Conservation (phyloP, 2,113 vertebrate genomes). For the Calypte anna region DNA sequence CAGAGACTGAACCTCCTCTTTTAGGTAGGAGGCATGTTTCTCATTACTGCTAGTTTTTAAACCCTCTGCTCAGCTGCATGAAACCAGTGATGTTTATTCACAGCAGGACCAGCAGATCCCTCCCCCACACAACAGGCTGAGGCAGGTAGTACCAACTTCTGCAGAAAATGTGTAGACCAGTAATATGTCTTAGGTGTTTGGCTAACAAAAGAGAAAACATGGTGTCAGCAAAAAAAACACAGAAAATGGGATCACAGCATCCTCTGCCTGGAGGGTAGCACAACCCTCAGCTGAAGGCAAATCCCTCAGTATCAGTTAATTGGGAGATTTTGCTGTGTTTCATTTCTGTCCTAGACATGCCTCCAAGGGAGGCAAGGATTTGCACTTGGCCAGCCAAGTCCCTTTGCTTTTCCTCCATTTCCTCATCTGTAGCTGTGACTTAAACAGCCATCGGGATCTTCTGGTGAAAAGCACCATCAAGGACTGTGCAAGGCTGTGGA, state of each 20-base stretch:
- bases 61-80: neutral
- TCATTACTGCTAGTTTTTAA: neutral
- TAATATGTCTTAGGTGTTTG: neutral
- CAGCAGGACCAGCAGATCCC: conserved; percentile 23
- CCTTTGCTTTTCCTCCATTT: neutral
- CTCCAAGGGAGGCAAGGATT: neutral
- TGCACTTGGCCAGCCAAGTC: neutral
- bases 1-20: neutral
- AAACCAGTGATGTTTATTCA: neutral
- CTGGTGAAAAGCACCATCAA: neutral
- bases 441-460: neutral
- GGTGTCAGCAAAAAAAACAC: neutral
- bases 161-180: neutral
- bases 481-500: neutral
- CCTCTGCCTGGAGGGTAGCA: neutral
- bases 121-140: conserved; percentile 6
- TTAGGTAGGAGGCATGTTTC: neutral
- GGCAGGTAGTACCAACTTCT: conserved; percentile 2
- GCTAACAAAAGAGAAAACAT: neutral
- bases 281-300: neutral
- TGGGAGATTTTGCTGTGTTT: neutral
- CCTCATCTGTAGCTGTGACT: neutral
- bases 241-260: neutral
- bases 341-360: neutral
- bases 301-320: neutral